Evolutionary conservation across 2,888 invertebrate genomes (phyloP), one percentile per base, ranked within the genome.

Genomic region (Chydorus sphaericus): DNA sequence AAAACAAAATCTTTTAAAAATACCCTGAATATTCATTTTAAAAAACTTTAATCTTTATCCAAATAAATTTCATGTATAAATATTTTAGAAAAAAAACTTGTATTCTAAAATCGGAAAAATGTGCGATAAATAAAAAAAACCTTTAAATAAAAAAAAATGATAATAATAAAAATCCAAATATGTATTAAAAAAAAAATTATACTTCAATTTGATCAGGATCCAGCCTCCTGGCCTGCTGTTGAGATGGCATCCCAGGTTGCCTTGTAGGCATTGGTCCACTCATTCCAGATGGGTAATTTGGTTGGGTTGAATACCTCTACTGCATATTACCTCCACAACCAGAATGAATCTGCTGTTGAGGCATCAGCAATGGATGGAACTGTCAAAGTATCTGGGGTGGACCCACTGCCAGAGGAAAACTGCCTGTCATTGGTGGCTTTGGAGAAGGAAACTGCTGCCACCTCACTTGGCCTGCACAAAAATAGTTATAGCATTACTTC

Each of bases 161-260:
- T n/a, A n/a, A n/a, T n/a, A n/a, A n/a, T n/a, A n/a, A n/a, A n/a
- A n/a, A n/a, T n/a, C n/a, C n/a, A n/a, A n/a, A n/a, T n/a, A n/a
- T n/a, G n/a, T n/a, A n/a, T n/a, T n/a, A n/a, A n/a, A n/a, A n/a
- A n/a, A n/a, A n/a, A n/a, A n/a, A n/a, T n/a, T n/a, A n/a, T n/a
- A n/a, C n/a, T 77, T 91, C 88, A 65, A 67, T 66, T 58, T 73
- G 88, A 68, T 96, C 93, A 14, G 94, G 94, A 73, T 96, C 91
- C n/a, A 94, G 74, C 57, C 82, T 62, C 48, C 64, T 63, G 14
- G 58, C 59, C 54, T 60, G 63, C 55, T 60, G 63, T 28, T 63
- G 62, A 20, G 66, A 60, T 38, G 61, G 49, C 66, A 57, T 62
- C 64, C 69, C 67, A 5, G 66, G 66, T n/a, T n/a, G n/a, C n/a